These are phyloP conservation scores for Acropternis orthonyx DNA, from an alignment of 2,797 vertebrate genomes.

Conservation along the genomic window DNA sequence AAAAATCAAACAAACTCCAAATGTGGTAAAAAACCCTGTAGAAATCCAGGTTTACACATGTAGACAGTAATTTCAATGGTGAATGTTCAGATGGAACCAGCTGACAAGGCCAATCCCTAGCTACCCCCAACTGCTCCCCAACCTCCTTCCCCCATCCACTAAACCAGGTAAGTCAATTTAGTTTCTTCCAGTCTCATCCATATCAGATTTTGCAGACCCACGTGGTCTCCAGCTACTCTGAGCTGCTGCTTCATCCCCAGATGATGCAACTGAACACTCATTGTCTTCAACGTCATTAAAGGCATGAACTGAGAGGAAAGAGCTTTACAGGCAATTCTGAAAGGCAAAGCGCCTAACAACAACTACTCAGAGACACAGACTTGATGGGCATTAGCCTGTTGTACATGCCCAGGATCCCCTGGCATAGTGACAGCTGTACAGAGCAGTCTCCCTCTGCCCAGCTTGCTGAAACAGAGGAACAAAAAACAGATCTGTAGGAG, in stretches of 20 bases:
- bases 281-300: accelerated
- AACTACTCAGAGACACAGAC: not conserved
- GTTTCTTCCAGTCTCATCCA: not conserved
- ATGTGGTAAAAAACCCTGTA: not conserved
- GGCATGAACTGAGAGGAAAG: not conserved
- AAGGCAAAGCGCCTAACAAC: not conserved
- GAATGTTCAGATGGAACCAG: not conserved
- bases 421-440: accelerated
- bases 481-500: not conserved
- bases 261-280: not conserved
- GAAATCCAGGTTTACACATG: not conserved
- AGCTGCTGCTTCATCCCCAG: not conserved
- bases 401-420: not conserved
- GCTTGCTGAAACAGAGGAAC: not conserved
- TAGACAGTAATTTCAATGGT: not conserved
- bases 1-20: not conserved
- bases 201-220: not conserved
- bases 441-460: not conserved
- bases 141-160: not conserved
- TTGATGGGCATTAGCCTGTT: not conserved
- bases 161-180: not conserved
- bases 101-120: not conserved
- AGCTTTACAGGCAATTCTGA: not conserved
- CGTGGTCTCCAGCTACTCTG: not conserved
- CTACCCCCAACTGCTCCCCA: not conserved